Evolutionary conservation across 1,140 invertebrate species (phyloP).

Genomic region (Zaprionus africanus): DNA sequence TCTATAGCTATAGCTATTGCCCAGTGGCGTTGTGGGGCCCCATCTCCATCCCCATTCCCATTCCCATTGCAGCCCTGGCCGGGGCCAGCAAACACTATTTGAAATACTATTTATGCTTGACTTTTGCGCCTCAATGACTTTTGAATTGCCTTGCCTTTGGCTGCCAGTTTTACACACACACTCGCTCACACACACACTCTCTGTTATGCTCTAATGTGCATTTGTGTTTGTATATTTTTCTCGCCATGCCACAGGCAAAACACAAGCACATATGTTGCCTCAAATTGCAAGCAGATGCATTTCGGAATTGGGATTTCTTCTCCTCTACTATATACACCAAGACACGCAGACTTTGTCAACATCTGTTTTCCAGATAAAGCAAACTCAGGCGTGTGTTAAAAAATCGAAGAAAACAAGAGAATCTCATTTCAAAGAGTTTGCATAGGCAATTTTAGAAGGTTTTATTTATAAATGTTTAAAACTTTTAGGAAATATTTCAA

Average conservation of each 20-base stretch:
- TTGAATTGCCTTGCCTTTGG: conserved; percentile 83
- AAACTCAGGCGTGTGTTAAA: conserved; percentile 3
- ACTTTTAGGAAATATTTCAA: background rate
- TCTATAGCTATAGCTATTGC: conserved; percentile 19
- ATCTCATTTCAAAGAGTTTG: background rate
- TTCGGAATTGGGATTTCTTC: conserved; percentile 15
- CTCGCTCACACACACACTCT: conserved; percentile 28
- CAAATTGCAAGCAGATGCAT: conserved; percentile 52
- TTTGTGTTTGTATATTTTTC: conserved; percentile 39
- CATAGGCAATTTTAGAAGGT: background rate
- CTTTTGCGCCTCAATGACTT: conserved; percentile 83
- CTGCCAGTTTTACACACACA: conserved; percentile 60
- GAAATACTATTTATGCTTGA: conserved; percentile 80
- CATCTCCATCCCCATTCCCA: background rate
- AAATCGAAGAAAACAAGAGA: background rate
- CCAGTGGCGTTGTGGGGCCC: conserved; percentile 43
- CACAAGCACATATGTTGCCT: conserved; percentile 39
- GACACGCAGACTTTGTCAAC: background rate
- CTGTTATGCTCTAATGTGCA: conserved; percentile 23
- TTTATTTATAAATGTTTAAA: background rate
- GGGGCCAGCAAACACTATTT: conserved; percentile 81
- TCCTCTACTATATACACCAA: background rate
- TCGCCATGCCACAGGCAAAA: conserved; percentile 34
- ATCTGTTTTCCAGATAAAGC: conserved; percentile 4
- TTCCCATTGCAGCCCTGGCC: conserved; percentile 26